Evolutionary conservation across 1,140 invertebrate species (phyloP).

Genomic region (Lepidurus apus): DNA sequence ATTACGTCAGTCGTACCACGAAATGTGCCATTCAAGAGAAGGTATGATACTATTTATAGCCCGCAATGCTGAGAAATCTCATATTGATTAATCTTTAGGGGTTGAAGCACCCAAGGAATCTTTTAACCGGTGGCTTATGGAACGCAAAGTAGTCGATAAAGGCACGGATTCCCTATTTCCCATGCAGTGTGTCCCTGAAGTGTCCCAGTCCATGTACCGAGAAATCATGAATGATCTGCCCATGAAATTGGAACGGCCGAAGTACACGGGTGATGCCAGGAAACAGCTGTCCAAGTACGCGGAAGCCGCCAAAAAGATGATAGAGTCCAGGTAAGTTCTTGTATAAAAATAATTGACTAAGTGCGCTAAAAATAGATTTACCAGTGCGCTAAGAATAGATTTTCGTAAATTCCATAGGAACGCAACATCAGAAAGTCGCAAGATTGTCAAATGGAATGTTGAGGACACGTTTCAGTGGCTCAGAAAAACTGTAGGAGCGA

Average conservation of each 20-base stretch:
- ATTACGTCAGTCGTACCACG: conserved; percentile 83
- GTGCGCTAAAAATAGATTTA: not conserved
- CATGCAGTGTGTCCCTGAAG: conserved; percentile 82
- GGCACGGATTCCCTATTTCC: conserved; percentile 76
- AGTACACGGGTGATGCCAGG: conserved; percentile 91
- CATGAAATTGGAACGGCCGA: conserved; percentile 87
- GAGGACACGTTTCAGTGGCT: conserved; percentile 96
- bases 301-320: conserved; percentile 94
- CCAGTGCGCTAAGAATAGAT: not conserved
- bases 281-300: conserved; percentile 92
- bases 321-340: conserved; percentile 65
- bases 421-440: conserved; percentile 86
- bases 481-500: conserved; percentile 84
- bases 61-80: not conserved
- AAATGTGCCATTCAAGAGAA: conserved; percentile 87
- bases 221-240: conserved; percentile 99
- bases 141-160: conserved; percentile 82
- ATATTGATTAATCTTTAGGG: conserved; percentile 45
- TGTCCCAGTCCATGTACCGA: conserved; percentile 89
- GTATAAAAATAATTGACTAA: conserved; percentile 22
- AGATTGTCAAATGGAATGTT: conserved; percentile 97
- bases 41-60: conserved; percentile 45
- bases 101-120: conserved; percentile 94
- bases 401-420: conserved; percentile 51
- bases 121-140: conserved; percentile 93